These are phyloP conservation scores for Pseudomyrmex flavicornis DNA, from an alignment of 1,140 invertebrate species.

Conservation along the genomic window DNA sequence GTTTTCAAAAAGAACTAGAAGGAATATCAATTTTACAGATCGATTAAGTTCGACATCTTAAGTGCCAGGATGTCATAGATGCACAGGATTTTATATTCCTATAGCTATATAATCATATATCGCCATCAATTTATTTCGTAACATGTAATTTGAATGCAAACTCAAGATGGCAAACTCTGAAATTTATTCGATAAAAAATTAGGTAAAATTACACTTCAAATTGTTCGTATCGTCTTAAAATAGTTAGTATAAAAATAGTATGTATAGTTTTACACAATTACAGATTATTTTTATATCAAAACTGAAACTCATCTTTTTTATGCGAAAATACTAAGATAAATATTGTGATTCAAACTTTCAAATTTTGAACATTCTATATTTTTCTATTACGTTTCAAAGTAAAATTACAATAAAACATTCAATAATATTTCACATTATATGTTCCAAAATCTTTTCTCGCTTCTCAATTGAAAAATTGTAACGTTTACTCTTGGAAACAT, in stretches of 20 bases:
- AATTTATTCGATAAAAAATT: not conserved
- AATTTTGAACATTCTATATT: too few relatives aligned
- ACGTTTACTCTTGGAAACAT: not conserved
- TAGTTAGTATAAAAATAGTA: not conserved
- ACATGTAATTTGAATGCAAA: not conserved
- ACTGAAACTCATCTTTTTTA: not conserved
- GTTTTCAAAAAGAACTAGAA: conserved; percentile 16
- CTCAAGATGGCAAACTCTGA: conserved; percentile 7
- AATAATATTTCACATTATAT: too few relatives aligned
- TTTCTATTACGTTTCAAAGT: too few relatives aligned
- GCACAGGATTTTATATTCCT: not conserved
- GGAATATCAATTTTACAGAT: too few relatives aligned
- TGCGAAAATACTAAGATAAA: too few relatives aligned
- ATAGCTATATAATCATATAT: conserved; percentile 2
- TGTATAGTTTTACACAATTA: not conserved
- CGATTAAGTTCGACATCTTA: conserved; percentile 13
- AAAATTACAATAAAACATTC: too few relatives aligned
- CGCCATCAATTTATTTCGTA: conserved; percentile 1
- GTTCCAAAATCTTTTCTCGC: too few relatives aligned
- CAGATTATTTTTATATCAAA: not conserved
- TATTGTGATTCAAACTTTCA: too few relatives aligned
- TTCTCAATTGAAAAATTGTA: conserved; percentile 19
- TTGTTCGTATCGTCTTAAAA: not conserved
- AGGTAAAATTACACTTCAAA: not conserved
- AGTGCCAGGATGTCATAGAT: not conserved